phyloP scores from a whole-genome alignment of 2,888 invertebrate genomes.

The Trypoxylon attenuatum region DNA sequence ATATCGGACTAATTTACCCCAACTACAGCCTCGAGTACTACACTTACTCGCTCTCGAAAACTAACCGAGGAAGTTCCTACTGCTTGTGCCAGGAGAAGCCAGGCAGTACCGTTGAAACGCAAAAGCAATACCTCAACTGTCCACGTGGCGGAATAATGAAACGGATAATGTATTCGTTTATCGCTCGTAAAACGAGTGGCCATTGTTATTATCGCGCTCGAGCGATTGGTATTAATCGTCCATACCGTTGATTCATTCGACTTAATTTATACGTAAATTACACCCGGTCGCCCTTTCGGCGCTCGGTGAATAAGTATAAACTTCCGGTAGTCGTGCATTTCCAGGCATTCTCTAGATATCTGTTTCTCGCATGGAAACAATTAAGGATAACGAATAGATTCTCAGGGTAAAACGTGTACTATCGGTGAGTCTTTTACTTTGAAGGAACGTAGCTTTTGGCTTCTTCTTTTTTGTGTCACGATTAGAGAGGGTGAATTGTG shows the following conservation, averaged over 20 bases:
- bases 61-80: background rate
- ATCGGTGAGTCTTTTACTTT: too few species aligned
- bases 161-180: slow-evolving; percentile 68
- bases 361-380: background rate
- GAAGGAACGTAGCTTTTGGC: too few species aligned
- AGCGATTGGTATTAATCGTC: slow-evolving; percentile 68
- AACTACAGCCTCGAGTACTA: slow-evolving; percentile 3
- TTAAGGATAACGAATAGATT: background rate
- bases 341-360: slow-evolving; percentile 27
- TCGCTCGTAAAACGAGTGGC: slow-evolving; percentile 63
- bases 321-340: slow-evolving; percentile 67
- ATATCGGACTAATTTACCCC: slow-evolving; percentile 5
- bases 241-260: slow-evolving; percentile 70
- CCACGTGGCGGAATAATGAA: slow-evolving; percentile 70
- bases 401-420: background rate
- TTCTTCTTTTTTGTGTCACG: too few species aligned
- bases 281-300: slow-evolving; percentile 68
- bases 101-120: slow-evolving; percentile 33
- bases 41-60: background rate
- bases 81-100: slow-evolving; percentile 48
- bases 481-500: too few species aligned
- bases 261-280: slow-evolving; percentile 71
- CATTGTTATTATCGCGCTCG: slow-evolving; percentile 64
- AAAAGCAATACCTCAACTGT: slow-evolving; percentile 51
- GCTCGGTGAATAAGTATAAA: slow-evolving; percentile 71